phyloP scores from a whole-genome alignment of 2,888 invertebrate species.

The Tethea ocularis region DNA sequence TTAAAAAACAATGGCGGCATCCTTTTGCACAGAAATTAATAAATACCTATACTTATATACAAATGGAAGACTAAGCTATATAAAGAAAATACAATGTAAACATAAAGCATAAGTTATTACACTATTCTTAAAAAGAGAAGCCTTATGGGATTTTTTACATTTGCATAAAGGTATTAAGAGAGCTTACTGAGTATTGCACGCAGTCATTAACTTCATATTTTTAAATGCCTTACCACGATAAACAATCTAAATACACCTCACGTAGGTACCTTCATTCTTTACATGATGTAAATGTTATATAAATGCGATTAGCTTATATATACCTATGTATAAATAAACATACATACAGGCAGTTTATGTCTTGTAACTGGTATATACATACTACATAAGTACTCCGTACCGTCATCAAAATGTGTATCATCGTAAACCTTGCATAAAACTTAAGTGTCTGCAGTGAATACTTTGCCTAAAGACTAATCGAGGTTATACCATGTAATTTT shows the following conservation, averaged over 20 bases:
- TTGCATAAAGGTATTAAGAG: conserved; percentile 47
- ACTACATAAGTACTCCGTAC: background rate
- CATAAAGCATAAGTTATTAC: conserved; percentile 45
- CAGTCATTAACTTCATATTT: background rate
- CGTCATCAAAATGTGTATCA: background rate
- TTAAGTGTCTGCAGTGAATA: background rate
- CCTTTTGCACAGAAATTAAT: background rate
- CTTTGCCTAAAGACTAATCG: conserved; percentile 16
- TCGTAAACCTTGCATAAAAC: background rate
- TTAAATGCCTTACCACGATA: background rate
- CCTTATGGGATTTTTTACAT: conserved; percentile 36
- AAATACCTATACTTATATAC: too few species aligned
- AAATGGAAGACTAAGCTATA: background rate
- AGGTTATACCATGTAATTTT: conserved; percentile 25
- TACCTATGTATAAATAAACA: background rate
- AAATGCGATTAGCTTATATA: background rate
- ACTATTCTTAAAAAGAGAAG: conserved; percentile 38
- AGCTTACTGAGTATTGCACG: background rate
- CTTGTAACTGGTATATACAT: background rate
- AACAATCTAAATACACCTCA: background rate
- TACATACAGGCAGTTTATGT: conserved; percentile 3
- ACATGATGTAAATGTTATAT: background rate
- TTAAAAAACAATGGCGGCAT: conserved; percentile 38
- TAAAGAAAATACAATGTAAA: conserved; percentile 35
- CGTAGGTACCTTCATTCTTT: background rate